Evolutionary conservation across 2,888 invertebrate species (phyloP), one percentile per base, ranked within the genome.

Genomic region (Homarus gammarus): DNA sequence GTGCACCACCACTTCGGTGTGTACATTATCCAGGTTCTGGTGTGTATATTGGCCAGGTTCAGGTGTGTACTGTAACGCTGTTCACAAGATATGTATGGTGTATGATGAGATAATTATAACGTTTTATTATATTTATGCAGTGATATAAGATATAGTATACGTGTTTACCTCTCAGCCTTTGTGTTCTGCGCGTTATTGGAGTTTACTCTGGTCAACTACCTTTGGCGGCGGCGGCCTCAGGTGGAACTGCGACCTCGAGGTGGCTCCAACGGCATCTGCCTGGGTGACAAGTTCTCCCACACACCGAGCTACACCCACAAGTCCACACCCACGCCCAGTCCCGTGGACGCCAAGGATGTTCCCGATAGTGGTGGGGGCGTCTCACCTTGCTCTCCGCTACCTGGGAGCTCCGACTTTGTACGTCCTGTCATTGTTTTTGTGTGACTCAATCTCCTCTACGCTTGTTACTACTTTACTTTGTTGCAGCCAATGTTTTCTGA

Each of bases 151-250:
- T n/a, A n/a, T n/a, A n/a, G n/a, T 5, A 73, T 5, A 1, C 40
- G n/a, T n/a, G n/a, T n/a, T n/a, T n/a, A n/a, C 31, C 8, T 33
- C 40, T 2, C 87, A 91, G 91, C 87, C 36, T 91, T 91, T 72
- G 91, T 91, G 56, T 91, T 91, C 82, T 91, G 87, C 61, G 91
- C 91, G 12, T 83, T 90, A 3, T 87, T 91, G 79, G 91, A 91
- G 83, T 87, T 91, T 77, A 91, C 91, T 27, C 81, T 90, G 51
- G 91, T 90, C 84, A 91, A 91, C 82, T 91, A 91, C 91, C 75
- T 91, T 33, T 91, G 91, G 91, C 83, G 91, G 27, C 90, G 87
- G 38, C 87, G 82, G 6, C 87, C 90, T 18, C 78, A 78, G 31
- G 33, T 70, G 70, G 88, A 89, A 27, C 77, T 88, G 5, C 75